Evolutionary conservation across 2,888 invertebrate genomes (phyloP).

Genomic region (Drosophila parthenogenetica): DNA sequence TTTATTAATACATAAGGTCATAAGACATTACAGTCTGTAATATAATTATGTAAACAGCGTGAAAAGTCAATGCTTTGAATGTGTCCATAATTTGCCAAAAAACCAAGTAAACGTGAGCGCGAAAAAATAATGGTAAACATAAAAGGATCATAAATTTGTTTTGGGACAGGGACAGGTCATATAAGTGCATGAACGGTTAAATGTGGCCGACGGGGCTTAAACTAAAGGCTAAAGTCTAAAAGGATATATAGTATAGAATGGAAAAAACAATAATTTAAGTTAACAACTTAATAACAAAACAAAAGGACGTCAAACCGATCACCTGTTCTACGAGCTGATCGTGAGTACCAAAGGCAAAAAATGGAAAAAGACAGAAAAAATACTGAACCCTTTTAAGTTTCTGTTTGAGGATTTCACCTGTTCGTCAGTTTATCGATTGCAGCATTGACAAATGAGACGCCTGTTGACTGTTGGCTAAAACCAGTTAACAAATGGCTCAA

Average conservation of each 20-base stretch:
- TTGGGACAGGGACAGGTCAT: constrained; percentile 61
- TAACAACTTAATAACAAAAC: constrained; percentile 84
- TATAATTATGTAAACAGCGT: constrained; percentile 1
- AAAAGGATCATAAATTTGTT: constrained; percentile 25
- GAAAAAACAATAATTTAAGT: constrained; percentile 69
- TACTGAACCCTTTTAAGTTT: constrained; percentile 4
- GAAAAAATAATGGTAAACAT: constrained; percentile 35
- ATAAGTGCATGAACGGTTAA: constrained; percentile 78
- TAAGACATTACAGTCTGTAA: neutral
- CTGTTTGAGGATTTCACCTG: constrained; percentile 76
- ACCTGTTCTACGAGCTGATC: constrained; percentile 25
- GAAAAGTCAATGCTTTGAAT: constrained; percentile 10
- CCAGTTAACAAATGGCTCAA: constrained; percentile 81
- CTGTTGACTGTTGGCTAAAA: constrained; percentile 66
- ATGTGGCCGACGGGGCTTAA: constrained; percentile 70
- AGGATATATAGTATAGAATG: constrained; percentile 42
- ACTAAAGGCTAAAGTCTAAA: constrained; percentile 45
- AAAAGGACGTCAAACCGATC: constrained; percentile 52
- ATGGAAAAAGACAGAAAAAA: too few relatives aligned
- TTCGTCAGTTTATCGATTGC: constrained; percentile 77
- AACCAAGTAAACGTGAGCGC: constrained; percentile 1
- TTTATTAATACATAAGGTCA: neutral
- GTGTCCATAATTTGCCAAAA: neutral
- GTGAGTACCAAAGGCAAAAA: constrained; percentile 17
- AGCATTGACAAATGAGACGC: constrained; percentile 81